These are phyloP conservation scores for Amblyopsis hoosieri DNA, from an alignment of 2,797 vertebrate species.

Conservation along the genomic window DNA sequence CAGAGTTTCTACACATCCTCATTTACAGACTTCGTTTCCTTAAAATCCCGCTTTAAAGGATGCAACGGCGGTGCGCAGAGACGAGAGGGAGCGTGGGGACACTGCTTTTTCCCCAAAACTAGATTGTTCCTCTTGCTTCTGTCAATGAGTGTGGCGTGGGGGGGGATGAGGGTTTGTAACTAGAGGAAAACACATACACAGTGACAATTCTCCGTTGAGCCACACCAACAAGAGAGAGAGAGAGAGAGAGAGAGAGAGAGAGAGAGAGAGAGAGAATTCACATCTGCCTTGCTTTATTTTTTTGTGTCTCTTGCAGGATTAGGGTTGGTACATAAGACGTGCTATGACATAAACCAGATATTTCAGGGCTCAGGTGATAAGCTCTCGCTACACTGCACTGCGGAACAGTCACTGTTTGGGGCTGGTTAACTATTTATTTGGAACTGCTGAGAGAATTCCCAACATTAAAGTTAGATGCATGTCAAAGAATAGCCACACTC, in stretches of 20 bases:
- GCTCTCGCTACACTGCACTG: conserved; percentile 21
- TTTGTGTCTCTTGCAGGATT: conserved; percentile 18
- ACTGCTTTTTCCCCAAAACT: conserved; percentile 39
- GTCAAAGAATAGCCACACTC: conserved; percentile 64
- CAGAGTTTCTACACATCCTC: conserved; percentile 47
- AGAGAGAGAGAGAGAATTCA: conserved; percentile 12
- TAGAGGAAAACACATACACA: conserved; percentile 14
- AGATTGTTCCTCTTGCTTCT: conserved; percentile 36
- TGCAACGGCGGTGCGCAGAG: conserved; percentile 29
- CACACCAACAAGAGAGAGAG: background rate
- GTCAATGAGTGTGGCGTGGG: conserved; percentile 12
- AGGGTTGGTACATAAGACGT: conserved; percentile 18
- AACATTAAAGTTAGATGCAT: conserved; percentile 69
- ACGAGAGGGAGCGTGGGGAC: conserved; percentile 24
- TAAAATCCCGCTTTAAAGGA: conserved; percentile 57
- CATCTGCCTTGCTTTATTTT: background rate
- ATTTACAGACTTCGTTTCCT: conserved; percentile 40
- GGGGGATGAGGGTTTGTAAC: background rate
- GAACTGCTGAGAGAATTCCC: conserved; percentile 59
- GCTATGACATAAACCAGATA: conserved; percentile 21
- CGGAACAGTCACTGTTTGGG: conserved; percentile 52
- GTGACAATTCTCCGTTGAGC: background rate
- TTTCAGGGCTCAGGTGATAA: conserved; percentile 21
- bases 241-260: background rate
- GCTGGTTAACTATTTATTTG: conserved; percentile 66